A percentile compares a stretch with the other conserved stretches of the same genome.
Conservation (phyloP, 2,797 vertebrate species). For the Ptychadena robeensis region DNA sequence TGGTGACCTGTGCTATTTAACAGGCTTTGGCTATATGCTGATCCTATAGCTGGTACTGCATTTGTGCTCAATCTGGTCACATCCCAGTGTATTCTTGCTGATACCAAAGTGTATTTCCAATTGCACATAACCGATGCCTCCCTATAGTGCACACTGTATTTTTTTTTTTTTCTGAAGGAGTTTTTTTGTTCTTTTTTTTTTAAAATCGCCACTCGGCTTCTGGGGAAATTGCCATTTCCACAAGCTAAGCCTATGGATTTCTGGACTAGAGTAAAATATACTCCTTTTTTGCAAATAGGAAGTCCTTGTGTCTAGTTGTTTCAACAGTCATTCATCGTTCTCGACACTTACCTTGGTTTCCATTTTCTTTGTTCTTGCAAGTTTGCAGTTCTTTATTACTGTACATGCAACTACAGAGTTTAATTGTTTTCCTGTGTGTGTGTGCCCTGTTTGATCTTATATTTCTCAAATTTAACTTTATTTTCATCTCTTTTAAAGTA, state of each 20-base stretch:
- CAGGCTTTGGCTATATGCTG: neutral
- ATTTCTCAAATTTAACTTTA: neutral
- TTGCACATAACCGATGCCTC: neutral
- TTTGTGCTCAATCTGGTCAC: neutral
- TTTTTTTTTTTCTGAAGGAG: neutral
- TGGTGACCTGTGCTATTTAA: neutral
- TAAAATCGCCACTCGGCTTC: neutral
- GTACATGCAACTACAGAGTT: no score
- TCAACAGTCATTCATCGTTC: neutral
- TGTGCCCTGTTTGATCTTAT: neutral
- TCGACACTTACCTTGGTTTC: neutral
- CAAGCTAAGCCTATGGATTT: no score
- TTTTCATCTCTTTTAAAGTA: neutral
- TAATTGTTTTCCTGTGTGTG: neutral
- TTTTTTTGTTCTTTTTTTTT: neutral
- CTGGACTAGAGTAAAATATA: neutral
- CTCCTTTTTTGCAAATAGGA: neutral
- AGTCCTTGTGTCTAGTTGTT: neutral
- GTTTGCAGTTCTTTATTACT: neutral
- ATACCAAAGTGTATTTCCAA: neutral
- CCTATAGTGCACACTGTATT: neutral
- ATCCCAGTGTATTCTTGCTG: neutral
- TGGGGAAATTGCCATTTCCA: neutral
- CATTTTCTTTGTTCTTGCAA: neutral
- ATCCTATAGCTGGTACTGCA: neutral